These are phyloP conservation scores for Semaprochilodus insignis DNA, from an alignment of 2,797 vertebrate genomes.

Conservation along the genomic window DNA sequence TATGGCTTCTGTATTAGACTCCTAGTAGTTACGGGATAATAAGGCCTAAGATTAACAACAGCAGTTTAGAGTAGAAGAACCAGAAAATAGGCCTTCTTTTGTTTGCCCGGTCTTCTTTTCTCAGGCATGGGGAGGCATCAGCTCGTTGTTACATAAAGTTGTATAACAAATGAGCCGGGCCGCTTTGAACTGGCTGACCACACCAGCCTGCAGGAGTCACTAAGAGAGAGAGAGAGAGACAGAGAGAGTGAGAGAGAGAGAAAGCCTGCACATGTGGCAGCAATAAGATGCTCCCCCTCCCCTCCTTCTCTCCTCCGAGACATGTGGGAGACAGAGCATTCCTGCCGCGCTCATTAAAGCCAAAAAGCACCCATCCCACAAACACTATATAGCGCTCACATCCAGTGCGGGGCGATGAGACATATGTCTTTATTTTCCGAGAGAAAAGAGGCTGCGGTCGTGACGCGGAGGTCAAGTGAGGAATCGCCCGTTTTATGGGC, in stretches of 20 bases:
- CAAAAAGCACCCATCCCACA: slow-evolving; percentile 76
- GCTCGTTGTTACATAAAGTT: slow-evolving; percentile 80
- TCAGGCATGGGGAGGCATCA: slow-evolving; percentile 71
- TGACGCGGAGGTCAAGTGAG: slow-evolving; percentile 40
- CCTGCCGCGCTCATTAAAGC: slow-evolving; percentile 81
- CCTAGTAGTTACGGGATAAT: background rate
- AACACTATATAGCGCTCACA: slow-evolving; percentile 69
- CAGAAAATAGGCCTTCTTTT: slow-evolving; percentile 69
- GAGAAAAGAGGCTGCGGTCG: slow-evolving; percentile 26
- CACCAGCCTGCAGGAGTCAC: slow-evolving; percentile 81
- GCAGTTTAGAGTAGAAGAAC: slow-evolving; percentile 40
- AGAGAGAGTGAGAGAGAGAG: background rate
- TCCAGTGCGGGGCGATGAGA: slow-evolving; percentile 44
- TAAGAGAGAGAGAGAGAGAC: slow-evolving; percentile 55
- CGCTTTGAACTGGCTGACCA: slow-evolving; percentile 85
- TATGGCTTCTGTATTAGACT: too few relatives aligned
- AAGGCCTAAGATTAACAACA: background rate
- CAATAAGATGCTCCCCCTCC: slow-evolving; percentile 80
- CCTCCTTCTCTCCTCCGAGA: slow-evolving; percentile 66
- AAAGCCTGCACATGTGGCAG: slow-evolving; percentile 80
- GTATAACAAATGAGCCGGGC: slow-evolving; percentile 83
- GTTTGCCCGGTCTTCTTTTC: slow-evolving; percentile 52
- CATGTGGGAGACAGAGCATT: slow-evolving; percentile 85
- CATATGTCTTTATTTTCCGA: slow-evolving; percentile 56
- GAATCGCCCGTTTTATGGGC: slow-evolving; percentile 27